phyloP scores from a whole-genome alignment of 2,888 invertebrate genomes.

The Drosophila mimetica region DNA sequence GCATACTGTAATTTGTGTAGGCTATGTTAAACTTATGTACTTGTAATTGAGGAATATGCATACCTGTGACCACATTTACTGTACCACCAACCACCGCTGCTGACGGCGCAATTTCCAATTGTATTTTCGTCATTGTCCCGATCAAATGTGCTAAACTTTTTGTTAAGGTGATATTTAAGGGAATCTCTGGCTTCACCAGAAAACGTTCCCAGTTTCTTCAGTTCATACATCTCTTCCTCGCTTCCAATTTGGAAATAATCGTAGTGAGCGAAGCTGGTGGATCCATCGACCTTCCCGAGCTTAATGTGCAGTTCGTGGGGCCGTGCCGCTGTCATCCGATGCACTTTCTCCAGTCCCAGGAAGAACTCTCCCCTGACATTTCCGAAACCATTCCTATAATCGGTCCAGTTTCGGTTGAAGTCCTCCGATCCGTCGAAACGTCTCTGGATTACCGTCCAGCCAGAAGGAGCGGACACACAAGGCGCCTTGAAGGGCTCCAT shows the following conservation, averaged over 20 bases:
- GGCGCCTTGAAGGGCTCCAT: slow-evolving; percentile 1
- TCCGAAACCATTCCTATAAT: slow-evolving; percentile 14
- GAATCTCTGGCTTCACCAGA: slow-evolving; percentile 6
- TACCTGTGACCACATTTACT: fast-evolving
- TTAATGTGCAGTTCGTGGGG: slow-evolving; percentile 8
- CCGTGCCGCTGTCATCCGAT: slow-evolving; percentile 2
- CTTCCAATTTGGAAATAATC: neutral
- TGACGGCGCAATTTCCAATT: neutral
- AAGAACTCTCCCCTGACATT: slow-evolving; percentile 11
- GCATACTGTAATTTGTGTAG: neutral
- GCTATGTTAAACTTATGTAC: no score
- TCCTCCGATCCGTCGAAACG: slow-evolving; percentile 9
- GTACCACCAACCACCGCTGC: slow-evolving; percentile 6
- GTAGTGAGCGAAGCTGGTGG: neutral
- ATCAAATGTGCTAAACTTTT: neutral
- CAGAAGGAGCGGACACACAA: neutral
- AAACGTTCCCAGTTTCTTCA: neutral
- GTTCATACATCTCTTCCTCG: neutral
- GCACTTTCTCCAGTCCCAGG: slow-evolving; percentile 13
- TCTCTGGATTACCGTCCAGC: slow-evolving; percentile 5
- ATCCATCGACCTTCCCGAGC: slow-evolving; percentile 3
- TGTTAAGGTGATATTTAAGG: neutral
- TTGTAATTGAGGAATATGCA: no score
- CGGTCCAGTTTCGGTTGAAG: slow-evolving; percentile 8
- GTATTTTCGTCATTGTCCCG: neutral